These are phyloP conservation scores for Ceraclea dissimilis DNA, from an alignment of 2,888 invertebrate genomes.

Conservation along the genomic window DNA sequence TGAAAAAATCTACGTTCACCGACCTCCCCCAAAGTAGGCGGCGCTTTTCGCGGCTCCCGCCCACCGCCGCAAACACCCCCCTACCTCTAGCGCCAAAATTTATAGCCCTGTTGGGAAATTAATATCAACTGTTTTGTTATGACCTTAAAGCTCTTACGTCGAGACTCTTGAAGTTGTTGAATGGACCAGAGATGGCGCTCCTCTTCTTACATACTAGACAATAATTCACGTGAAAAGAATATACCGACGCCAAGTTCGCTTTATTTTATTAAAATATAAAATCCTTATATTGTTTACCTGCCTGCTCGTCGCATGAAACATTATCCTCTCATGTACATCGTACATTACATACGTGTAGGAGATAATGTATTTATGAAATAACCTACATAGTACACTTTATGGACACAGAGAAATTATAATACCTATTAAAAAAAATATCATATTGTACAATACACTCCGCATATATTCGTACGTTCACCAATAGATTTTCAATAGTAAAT, in stretches of 20 bases:
- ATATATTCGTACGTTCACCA: too few relatives aligned
- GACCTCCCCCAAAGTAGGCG: conserved; percentile 10
- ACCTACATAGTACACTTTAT: too few relatives aligned
- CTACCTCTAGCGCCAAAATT: conserved; percentile 36
- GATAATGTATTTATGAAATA: too few relatives aligned
- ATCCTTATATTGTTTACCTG: conserved; percentile 11
- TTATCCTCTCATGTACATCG: too few relatives aligned
- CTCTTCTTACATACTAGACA: conserved; percentile 21
- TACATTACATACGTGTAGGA: too few relatives aligned
- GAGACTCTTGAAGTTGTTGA: conserved; percentile 24
- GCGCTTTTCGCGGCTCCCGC: conserved; percentile 24
- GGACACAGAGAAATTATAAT: too few relatives aligned
- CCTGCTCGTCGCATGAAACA: too few relatives aligned
- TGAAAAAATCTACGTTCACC: neutral
- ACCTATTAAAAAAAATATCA: too few relatives aligned
- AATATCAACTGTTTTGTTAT: conserved; percentile 38
- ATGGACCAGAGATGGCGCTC: conserved; percentile 21
- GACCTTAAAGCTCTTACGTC: conserved; percentile 24
- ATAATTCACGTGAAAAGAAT: conserved; percentile 23
- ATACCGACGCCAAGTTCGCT: conserved; percentile 10
- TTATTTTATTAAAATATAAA: conserved; percentile 18
- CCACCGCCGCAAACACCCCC: conserved; percentile 28
- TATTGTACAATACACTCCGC: too few relatives aligned
- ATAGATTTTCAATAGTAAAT: too few relatives aligned
- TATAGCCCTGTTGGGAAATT: conserved; percentile 47